phyloP scores from a whole-genome alignment of 2,888 invertebrate species.

The Papilio demoleus region DNA sequence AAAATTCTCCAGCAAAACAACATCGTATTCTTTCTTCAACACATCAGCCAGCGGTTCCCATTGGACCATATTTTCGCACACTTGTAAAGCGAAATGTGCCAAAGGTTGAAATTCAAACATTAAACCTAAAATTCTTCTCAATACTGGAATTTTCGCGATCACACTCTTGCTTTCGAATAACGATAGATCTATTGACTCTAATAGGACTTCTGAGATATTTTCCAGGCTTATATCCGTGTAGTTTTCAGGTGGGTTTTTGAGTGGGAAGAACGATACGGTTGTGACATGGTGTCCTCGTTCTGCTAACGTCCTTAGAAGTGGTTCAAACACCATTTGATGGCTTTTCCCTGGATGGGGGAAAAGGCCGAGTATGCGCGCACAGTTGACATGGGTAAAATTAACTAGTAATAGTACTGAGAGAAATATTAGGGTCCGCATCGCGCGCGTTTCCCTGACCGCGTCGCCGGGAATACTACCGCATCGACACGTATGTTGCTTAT shows the following conservation, averaged over 20 bases:
- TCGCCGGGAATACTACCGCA: not conserved
- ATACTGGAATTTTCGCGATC: no score
- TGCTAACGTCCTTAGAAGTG: slow-evolving; percentile 80
- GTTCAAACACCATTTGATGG: slow-evolving; percentile 85
- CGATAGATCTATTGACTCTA: slow-evolving; percentile 64
- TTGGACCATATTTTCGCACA: slow-evolving; percentile 56
- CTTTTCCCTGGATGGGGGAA: slow-evolving; percentile 85
- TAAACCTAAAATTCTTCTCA: slow-evolving; percentile 49
- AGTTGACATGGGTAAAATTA: no score
- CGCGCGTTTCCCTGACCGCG: no score
- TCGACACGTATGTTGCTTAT: slow-evolving; percentile 11
- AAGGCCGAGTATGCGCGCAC: slow-evolving; percentile 81
- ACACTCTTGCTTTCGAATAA: slow-evolving; percentile 56
- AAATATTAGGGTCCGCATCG: no score
- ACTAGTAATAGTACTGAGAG: no score
- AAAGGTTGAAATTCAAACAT: slow-evolving; percentile 61
- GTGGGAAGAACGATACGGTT: slow-evolving; percentile 84
- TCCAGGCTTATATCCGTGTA: slow-evolving; percentile 72
- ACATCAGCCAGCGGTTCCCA: slow-evolving; percentile 48
- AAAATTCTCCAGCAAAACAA: slow-evolving; percentile 80
- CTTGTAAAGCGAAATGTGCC: slow-evolving; percentile 60
- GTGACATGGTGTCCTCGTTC: slow-evolving; percentile 84
- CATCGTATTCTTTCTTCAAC: slow-evolving; percentile 70
- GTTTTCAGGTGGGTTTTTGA: slow-evolving; percentile 71
- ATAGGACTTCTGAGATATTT: slow-evolving; percentile 61